Percentiles rank a stretch among this genome's conserved stretches.
Conservation (phyloP, 2,888 invertebrate species). For the Myathropa florea region DNA sequence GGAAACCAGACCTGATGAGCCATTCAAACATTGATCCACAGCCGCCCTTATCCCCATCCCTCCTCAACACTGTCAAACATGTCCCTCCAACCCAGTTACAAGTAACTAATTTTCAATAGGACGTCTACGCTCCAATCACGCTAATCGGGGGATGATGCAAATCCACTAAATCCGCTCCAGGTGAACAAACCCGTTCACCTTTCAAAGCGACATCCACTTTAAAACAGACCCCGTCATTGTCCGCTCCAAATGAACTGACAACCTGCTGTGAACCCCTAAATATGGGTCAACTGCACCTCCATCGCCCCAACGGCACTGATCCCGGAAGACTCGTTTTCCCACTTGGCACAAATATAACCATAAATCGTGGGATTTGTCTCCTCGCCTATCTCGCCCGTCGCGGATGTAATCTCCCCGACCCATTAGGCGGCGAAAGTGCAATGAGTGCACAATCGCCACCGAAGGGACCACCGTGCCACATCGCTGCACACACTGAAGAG, state of each 20-base stretch:
- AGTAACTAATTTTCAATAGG: neutral
- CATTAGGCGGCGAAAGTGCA: slow-evolving; percentile 60
- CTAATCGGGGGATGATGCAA: neutral
- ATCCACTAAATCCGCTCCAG: neutral
- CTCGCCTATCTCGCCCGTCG: slow-evolving; percentile 41
- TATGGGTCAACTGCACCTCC: slow-evolving; percentile 33
- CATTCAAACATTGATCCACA: no score
- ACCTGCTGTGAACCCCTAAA: slow-evolving; percentile 30
- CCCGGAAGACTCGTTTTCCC: slow-evolving; percentile 65
- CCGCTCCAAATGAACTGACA: slow-evolving; percentile 21
- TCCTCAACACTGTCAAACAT: no score
- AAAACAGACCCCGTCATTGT: neutral
- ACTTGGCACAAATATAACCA: slow-evolving; percentile 54
- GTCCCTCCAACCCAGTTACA: neutral
- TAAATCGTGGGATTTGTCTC: slow-evolving; percentile 59
- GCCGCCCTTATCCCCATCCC: no score
- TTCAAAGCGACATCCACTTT: neutral
- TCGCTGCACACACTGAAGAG: slow-evolving; percentile 6
- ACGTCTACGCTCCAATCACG: neutral
- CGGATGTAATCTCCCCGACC: slow-evolving; percentile 53
- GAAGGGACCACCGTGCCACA: slow-evolving; percentile 25
- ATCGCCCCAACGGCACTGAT: slow-evolving; percentile 26
- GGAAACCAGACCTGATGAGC: no score
- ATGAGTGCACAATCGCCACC: slow-evolving; percentile 46
- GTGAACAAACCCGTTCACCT: neutral